These are phyloP conservation scores for Coelopa frigida DNA, from an alignment of 1,140 invertebrate genomes.

Conservation along the genomic window DNA sequence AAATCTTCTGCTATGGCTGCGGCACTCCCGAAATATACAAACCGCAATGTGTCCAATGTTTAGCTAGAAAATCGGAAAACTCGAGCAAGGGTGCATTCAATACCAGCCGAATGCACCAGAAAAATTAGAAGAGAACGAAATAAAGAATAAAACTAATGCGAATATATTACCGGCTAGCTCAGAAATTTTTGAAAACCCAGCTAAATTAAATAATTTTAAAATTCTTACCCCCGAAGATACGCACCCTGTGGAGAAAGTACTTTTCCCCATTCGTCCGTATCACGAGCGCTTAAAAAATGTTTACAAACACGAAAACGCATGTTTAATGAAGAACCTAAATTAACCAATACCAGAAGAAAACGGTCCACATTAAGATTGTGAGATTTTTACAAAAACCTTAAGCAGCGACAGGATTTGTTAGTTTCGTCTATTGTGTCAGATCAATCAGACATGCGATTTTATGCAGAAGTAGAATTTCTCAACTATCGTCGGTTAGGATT, in stretches of 20 bases:
- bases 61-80: background rate
- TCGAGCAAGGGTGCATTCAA: background rate
- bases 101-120: background rate
- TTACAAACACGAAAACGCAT: background rate
- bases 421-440: slow-evolving; percentile 1
- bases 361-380: slow-evolving; percentile 1
- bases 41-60: slow-evolving; percentile 5
- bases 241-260: background rate
- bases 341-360: background rate
- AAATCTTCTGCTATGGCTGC: slow-evolving; percentile 8
- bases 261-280: background rate
- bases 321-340: background rate
- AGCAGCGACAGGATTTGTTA: background rate
- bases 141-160: background rate
- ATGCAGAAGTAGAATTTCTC: slow-evolving; percentile 6
- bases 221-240: background rate
- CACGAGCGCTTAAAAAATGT: background rate
- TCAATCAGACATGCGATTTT: background rate
- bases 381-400: background rate
- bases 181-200: background rate
- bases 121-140: background rate
- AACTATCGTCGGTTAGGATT: slow-evolving; percentile 6
- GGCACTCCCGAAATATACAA: background rate
- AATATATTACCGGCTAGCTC: too few species aligned
- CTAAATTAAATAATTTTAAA: background rate